These are phyloP conservation scores for Stomorhina lunata DNA, from an alignment of 2,888 invertebrate genomes.

Conservation along the genomic window DNA sequence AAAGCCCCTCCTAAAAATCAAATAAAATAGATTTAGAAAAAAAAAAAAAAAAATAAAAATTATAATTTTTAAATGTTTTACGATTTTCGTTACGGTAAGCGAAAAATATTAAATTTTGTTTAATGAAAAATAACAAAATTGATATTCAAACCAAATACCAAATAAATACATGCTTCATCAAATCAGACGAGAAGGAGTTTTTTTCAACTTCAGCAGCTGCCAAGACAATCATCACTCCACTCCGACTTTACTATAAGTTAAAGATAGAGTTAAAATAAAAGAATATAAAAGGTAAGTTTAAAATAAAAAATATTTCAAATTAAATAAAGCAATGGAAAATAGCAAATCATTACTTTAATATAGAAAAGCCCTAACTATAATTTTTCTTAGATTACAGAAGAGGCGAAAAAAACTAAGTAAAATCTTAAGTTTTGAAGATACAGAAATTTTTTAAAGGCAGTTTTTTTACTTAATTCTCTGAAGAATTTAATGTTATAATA, in stretches of 20 bases:
- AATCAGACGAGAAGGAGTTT: conserved; percentile 40
- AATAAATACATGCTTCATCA: conserved; percentile 33
- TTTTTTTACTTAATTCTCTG: too few species aligned
- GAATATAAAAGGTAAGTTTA: conserved; percentile 55
- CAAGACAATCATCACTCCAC: not conserved
- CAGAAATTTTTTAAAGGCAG: too few species aligned
- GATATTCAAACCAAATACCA: conserved; percentile 37
- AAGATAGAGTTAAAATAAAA: not conserved
- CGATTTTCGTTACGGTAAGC: conserved; percentile 18
- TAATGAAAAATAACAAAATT: conserved; percentile 39
- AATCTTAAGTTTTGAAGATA: too few species aligned
- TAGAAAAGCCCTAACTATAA: too few species aligned
- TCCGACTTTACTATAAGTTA: conserved; percentile 3
- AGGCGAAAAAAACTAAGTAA: too few species aligned
- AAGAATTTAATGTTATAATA: too few species aligned
- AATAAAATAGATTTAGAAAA: not conserved
- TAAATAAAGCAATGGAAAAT: too few species aligned
- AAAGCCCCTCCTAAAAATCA: conserved; percentile 46
- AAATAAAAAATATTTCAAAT: not conserved
- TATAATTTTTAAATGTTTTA: conserved; percentile 22
- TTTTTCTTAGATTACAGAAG: too few species aligned
- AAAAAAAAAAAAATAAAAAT: conserved; percentile 1
- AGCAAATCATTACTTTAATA: too few species aligned
- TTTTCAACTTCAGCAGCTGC: conserved; percentile 43
- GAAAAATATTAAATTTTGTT: conserved; percentile 53